Evolutionary conservation across 2,113 vertebrate genomes (phyloP).

Genomic region (Misgurnus anguillicaudatus): DNA sequence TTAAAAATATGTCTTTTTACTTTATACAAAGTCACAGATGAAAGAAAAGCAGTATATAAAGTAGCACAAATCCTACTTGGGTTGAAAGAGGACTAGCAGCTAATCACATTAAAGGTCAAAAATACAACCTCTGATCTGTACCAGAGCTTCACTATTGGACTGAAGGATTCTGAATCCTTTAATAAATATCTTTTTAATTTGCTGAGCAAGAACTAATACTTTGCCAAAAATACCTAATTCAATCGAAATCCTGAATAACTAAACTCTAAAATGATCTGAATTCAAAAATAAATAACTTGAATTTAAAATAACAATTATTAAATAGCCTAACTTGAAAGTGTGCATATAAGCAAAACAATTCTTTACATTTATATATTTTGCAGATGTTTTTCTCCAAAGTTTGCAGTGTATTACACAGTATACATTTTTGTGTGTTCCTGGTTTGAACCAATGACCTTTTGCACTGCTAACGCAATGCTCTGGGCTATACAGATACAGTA

Average conservation of each 20-base stretch:
- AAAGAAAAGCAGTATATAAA: not conserved
- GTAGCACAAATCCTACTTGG: conserved; percentile 11
- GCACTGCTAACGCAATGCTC: too few species aligned
- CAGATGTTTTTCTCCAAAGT: too few species aligned
- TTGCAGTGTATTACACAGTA: too few species aligned
- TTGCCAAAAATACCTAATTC: conserved; percentile 17
- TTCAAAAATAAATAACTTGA: not conserved
- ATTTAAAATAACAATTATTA: too few species aligned
- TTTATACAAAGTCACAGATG: not conserved
- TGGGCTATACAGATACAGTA: too few species aligned
- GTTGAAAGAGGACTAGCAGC: conserved; percentile 10
- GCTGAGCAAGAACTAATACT: not conserved
- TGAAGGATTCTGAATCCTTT: conserved; percentile 2
- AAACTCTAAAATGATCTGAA: not conserved
- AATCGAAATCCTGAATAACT: not conserved
- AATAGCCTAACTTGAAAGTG: too few species aligned
- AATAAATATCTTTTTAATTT: conserved; percentile 18
- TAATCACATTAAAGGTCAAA: conserved; percentile 39
- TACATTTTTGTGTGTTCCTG: too few species aligned
- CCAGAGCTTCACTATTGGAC: not conserved
- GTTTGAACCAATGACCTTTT: too few species aligned
- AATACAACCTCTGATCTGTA: not conserved
- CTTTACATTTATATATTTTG: too few species aligned
- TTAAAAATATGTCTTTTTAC: not conserved
- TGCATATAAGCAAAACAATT: too few species aligned